Conservation (phyloP, 1,140 invertebrate species). For the Drosophila ohnishii region DNA sequence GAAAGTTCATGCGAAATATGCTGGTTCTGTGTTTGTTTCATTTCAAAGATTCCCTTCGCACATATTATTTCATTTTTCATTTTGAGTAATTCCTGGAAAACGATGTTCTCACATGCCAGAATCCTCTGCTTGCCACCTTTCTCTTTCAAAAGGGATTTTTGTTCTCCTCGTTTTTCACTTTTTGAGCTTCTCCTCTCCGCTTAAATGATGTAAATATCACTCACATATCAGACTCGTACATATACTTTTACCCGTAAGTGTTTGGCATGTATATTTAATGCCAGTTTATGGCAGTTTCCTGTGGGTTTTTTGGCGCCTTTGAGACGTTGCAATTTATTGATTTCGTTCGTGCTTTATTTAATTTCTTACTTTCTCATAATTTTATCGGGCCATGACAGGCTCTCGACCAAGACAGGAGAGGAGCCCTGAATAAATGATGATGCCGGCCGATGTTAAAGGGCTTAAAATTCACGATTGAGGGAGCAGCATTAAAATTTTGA, state of each 20-base stretch:
- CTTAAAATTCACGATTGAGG: constrained; percentile 50
- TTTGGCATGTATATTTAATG: constrained; percentile 69
- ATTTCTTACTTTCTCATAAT: constrained; percentile 44
- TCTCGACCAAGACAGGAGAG: constrained; percentile 1
- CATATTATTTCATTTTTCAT: constrained; percentile 28
- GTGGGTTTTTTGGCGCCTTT: constrained; percentile 15
- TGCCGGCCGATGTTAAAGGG: constrained; percentile 40
- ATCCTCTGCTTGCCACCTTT: constrained; percentile 2
- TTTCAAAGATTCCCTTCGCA: constrained; percentile 5
- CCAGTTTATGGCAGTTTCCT: constrained; percentile 48
- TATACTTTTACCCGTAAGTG: constrained; percentile 13
- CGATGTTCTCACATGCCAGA: constrained; percentile 11
- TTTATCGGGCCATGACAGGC: constrained; percentile 50
- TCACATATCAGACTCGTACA: constrained; percentile 18
- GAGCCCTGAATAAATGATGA: constrained; percentile 59
- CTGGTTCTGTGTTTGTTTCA: background rate
- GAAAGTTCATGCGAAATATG: constrained; percentile 1
- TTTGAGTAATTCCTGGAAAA: constrained; percentile 24
- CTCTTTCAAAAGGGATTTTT: constrained; percentile 24
- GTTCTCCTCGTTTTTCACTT: constrained; percentile 4
- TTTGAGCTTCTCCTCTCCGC: background rate
- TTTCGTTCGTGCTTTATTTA: constrained; percentile 69
- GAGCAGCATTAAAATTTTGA: constrained; percentile 42
- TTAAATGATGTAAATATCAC: constrained; percentile 43
- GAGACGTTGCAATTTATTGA: constrained; percentile 73